phyloP scores from a whole-genome alignment of 2,113 vertebrate species.

The Zeus faber region DNA sequence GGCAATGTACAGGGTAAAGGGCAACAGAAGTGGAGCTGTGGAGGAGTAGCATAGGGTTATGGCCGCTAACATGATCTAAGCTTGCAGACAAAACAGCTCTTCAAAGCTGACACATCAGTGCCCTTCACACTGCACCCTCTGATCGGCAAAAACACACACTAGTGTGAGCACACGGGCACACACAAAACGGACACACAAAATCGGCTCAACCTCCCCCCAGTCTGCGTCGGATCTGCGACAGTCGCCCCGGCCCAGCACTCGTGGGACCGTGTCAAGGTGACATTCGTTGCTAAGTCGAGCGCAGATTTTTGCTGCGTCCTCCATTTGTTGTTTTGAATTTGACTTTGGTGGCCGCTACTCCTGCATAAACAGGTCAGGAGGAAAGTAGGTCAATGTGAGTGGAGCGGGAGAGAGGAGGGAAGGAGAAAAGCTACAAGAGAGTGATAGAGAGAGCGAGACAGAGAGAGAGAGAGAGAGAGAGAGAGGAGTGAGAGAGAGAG shows the following conservation, averaged over 20 bases:
- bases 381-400: slow-evolving; percentile 72
- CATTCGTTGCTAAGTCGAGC: slow-evolving; percentile 38
- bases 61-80: slow-evolving; percentile 50
- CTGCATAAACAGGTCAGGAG: slow-evolving; percentile 69
- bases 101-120: slow-evolving; percentile 55
- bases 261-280: slow-evolving; percentile 45
- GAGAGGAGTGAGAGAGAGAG: slow-evolving; percentile 7
- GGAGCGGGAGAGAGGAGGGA: slow-evolving; percentile 26
- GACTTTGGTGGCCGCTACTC: slow-evolving; percentile 39
- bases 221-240: too few relatives aligned
- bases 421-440: too few relatives aligned
- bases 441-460: slow-evolving; percentile 13
- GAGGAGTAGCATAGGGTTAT: slow-evolving; percentile 16
- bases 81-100: slow-evolving; percentile 59
- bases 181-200: slow-evolving; percentile 3
- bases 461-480: slow-evolving; percentile 1
- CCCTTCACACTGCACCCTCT: slow-evolving; percentile 49
- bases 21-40: slow-evolving; percentile 10
- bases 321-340: slow-evolving; percentile 51
- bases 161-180: neutral
- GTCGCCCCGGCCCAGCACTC: slow-evolving; percentile 8
- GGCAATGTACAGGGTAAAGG: slow-evolving; percentile 36
- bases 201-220: neutral
- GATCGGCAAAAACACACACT: slow-evolving; percentile 23
- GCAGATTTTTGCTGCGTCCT: slow-evolving; percentile 23